Conservation (phyloP, 2,888 invertebrate species). For the Spialia ferax region DNA sequence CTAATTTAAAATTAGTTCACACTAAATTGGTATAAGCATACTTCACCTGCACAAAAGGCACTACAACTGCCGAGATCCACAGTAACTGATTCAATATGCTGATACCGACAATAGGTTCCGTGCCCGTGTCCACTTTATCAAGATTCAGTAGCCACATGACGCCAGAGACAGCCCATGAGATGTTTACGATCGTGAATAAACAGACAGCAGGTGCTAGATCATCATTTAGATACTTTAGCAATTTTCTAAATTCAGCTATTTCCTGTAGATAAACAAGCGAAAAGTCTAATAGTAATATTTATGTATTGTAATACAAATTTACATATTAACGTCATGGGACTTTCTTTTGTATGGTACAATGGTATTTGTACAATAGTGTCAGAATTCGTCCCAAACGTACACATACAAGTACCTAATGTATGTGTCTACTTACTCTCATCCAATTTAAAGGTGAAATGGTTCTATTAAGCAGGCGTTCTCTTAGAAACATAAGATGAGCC, state of each 20-base stretch:
- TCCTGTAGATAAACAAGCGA: too few species aligned
- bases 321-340: too few species aligned
- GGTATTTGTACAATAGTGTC: too few species aligned
- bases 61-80: slow-evolving; percentile 89
- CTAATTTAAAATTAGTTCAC: too few species aligned
- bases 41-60: slow-evolving; percentile 91
- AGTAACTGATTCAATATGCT: slow-evolving; percentile 87
- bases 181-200: slow-evolving; percentile 91
- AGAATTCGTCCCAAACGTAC: too few species aligned
- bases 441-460: slow-evolving; percentile 91
- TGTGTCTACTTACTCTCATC: slow-evolving; percentile 92
- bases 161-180: slow-evolving; percentile 91
- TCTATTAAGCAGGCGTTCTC: slow-evolving; percentile 90
- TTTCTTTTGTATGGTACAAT: too few species aligned
- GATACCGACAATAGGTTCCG: slow-evolving; percentile 86
- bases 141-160: slow-evolving; percentile 88
- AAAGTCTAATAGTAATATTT: too few species aligned
- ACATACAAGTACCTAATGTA: too few species aligned
- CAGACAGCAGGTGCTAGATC: slow-evolving; percentile 92
- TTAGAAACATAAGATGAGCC: slow-evolving; percentile 90
- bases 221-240: slow-evolving; percentile 92
- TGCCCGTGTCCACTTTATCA: slow-evolving; percentile 86
- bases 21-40: background rate
- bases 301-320: too few species aligned
- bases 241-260: slow-evolving; percentile 92